Percentiles rank a stretch among this genome's conserved stretches.
phyloP scores from a whole-genome alignment of 2,888 invertebrate genomes.

The Ochropleura leucogaster region DNA sequence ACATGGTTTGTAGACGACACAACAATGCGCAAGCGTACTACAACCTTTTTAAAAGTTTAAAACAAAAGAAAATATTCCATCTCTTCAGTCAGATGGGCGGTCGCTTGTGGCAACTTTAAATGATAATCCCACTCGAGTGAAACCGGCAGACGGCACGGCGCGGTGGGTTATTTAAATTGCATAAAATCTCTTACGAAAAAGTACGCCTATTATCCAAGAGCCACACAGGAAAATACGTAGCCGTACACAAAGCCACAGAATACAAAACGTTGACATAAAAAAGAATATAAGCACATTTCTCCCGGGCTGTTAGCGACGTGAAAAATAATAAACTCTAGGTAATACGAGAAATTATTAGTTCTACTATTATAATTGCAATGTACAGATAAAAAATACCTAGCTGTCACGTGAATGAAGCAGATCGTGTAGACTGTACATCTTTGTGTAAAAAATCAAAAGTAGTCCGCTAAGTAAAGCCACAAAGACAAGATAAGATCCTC shows the following conservation, averaged over 20 bases:
- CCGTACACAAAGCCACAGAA: constrained; percentile 25
- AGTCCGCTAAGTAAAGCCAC: constrained; percentile 32
- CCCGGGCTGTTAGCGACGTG: constrained; percentile 3
- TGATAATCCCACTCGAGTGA: constrained; percentile 51
- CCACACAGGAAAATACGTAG: constrained; percentile 40
- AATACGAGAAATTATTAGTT: constrained; percentile 13
- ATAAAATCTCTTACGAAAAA: constrained; percentile 56
- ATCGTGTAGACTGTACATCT: constrained; percentile 3
- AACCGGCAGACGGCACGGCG: constrained; percentile 38
- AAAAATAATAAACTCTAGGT: constrained; percentile 26
- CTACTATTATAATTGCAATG: constrained; percentile 3
- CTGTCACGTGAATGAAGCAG: constrained; percentile 17
- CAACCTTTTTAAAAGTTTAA: constrained; percentile 12
- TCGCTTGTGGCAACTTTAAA: constrained; percentile 50
- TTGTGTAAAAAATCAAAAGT: constrained; percentile 19
- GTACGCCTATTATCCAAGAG: constrained; percentile 50
- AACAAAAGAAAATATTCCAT: constrained; percentile 35
- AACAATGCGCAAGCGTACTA: background rate
- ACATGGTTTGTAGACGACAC: background rate
- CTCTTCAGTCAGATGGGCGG: constrained; percentile 20
- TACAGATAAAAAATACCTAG: constrained; percentile 11
- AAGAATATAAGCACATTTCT: constrained; percentile 11
- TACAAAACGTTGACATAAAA: constrained; percentile 27
- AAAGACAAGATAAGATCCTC: constrained; percentile 51
- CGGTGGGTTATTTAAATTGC: constrained; percentile 52